Evolutionary conservation across 2,797 vertebrate genomes (phyloP), one percentile per base, ranked within the genome.

Genomic region (Amazona finschi): DNA sequence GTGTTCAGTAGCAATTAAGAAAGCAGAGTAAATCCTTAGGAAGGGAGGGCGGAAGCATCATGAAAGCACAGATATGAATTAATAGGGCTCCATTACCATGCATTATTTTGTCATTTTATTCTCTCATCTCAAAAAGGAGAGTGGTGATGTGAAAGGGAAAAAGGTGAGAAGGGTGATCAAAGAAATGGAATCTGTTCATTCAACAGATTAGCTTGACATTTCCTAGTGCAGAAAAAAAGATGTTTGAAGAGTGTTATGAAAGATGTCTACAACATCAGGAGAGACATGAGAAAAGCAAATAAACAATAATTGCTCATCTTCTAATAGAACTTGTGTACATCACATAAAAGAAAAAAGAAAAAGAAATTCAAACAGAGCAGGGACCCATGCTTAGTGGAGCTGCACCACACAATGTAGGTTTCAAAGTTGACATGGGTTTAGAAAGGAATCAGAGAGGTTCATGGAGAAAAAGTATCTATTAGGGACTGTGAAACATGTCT

Each of bases 41-140:
- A 46, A 21, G 3, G 6, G 4, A n/a, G 18, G 6, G 13, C 22
- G 17, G 3, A 0, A 47, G 27, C 28, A 21, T 33, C 8, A 22
- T 57, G 9, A 33, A 33, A 67, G 21, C 18, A 31, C 22, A 75
- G 64, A 78, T 87, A 81, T 44, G 12, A 65, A 47, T 52, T 47
- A 7, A 50, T 46, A 64, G 41, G 21, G 2, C 6, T 78, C 30
- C 9, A 33, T 57, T 87, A 13, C 6, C 4, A 43, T 16, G 49
- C 27, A 16, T 70, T 73, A 31, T 21, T 62, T 80, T 71, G 8
- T 70, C 1, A n/a, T 53, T 76, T 83, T 65, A 25, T 76, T 55
- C 36, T 58, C n/a, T 79, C 15, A 20, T 69, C 25, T 78, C 52
- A 72, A 69, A 80, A 86, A 90, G 5, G 16, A 53, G 2, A 43